A percentile compares a stretch with the other conserved stretches of the same genome.
Evolutionary conservation across 2,797 vertebrate species (phyloP).

Genomic region (Kryptolebias ocellatus): DNA sequence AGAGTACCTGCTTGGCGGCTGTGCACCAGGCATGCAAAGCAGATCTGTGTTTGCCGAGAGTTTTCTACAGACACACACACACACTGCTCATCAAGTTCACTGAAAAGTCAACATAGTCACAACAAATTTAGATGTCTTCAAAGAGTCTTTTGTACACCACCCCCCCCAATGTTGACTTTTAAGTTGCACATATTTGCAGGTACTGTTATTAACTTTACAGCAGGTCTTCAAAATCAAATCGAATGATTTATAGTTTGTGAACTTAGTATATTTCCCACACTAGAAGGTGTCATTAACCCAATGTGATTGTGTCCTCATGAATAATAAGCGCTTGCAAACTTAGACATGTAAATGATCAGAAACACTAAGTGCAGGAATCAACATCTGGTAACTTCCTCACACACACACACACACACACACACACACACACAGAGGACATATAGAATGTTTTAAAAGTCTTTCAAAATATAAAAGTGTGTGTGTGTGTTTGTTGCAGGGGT

Average conservation of each 20-base stretch:
- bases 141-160: not conserved
- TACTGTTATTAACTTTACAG: not conserved
- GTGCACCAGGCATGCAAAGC: not conserved
- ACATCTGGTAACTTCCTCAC: not conserved
- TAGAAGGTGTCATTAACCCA: not conserved
- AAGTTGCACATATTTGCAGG: not conserved
- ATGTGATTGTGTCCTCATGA: not conserved
- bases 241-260: not conserved
- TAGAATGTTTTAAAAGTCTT: not conserved
- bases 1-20: not conserved
- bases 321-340: too few species aligned
- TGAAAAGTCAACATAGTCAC: not conserved
- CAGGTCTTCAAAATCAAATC: not conserved
- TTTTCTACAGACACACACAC: not conserved
- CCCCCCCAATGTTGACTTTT: not conserved
- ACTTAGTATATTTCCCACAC: not conserved
- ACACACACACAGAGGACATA: not conserved
- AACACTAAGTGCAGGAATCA: not conserved
- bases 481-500: slow-evolving; percentile 80
- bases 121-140: not conserved
- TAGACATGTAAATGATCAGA: not conserved
- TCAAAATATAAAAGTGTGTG: not conserved
- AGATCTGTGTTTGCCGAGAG: not conserved
- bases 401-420: not conserved
- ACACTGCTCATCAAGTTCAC: not conserved